These are phyloP conservation scores for Leucoma salicis DNA, from an alignment of 2,888 invertebrate genomes.

Conservation along the genomic window DNA sequence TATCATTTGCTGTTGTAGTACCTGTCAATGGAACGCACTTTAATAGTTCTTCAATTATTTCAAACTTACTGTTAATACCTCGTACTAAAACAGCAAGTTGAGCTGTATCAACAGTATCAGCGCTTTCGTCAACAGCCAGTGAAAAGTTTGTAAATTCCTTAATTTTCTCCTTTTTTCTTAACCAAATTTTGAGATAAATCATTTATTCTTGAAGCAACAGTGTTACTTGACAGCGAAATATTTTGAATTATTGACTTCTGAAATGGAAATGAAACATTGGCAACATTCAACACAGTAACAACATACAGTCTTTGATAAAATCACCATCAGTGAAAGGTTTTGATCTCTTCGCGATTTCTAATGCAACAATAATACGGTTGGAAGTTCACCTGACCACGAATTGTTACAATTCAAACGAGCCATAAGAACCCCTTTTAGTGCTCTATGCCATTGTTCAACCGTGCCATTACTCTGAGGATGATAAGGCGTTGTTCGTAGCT, in stretches of 20 bases:
- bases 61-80: slow-evolving; percentile 12
- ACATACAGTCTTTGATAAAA: background rate
- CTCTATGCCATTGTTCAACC: too few relatives aligned
- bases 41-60: slow-evolving; percentile 12
- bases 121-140: slow-evolving; percentile 10
- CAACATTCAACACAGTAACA: too few relatives aligned
- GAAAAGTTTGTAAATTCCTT: slow-evolving; percentile 6
- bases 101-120: slow-evolving; percentile 10
- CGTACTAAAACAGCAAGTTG: slow-evolving; percentile 11
- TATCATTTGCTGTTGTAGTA: slow-evolving; percentile 7
- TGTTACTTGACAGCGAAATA: background rate
- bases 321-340: slow-evolving; percentile 1
- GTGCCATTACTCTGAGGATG: too few relatives aligned
- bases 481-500: too few relatives aligned
- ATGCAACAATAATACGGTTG: background rate
- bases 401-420: too few relatives aligned
- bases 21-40: slow-evolving; percentile 7
- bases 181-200: too few relatives aligned
- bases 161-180: too few relatives aligned
- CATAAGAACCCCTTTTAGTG: too few relatives aligned
- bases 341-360: background rate
- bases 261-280: slow-evolving; percentile 8
- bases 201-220: slow-evolving; percentile 2
- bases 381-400: too few relatives aligned
- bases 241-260: slow-evolving; percentile 8